phyloP scores from a whole-genome alignment of 2,113 vertebrate species.

The Melanerpes formicivorus region DNA sequence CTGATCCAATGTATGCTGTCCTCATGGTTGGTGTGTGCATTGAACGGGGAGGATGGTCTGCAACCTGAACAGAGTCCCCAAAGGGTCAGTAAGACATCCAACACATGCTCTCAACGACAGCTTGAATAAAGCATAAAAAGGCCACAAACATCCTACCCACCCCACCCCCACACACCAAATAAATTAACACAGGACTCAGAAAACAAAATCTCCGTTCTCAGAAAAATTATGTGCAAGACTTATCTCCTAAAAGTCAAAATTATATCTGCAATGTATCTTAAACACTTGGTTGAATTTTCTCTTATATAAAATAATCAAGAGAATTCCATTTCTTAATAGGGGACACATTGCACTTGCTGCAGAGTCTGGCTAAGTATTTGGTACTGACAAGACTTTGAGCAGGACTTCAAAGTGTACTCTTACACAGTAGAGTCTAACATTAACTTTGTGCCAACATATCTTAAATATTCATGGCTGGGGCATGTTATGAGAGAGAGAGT shows the following conservation, averaged over 20 bases:
- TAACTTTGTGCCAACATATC: not conserved
- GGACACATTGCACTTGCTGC: not conserved
- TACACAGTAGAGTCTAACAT: not conserved
- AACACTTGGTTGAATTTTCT: not conserved
- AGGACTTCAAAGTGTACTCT: not conserved
- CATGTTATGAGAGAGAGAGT: not conserved
- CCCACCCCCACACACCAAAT: not conserved
- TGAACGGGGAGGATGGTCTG: slow-evolving; percentile 83
- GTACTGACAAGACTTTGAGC: not conserved
- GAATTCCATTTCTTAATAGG: not conserved
- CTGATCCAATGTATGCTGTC: slow-evolving; percentile 86
- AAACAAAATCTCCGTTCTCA: not conserved
- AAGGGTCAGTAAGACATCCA: slow-evolving; percentile 34
- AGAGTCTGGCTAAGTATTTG: not conserved
- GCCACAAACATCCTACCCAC: not conserved
- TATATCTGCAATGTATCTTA: not conserved
- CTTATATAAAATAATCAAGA: not conserved
- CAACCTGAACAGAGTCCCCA: slow-evolving; percentile 76
- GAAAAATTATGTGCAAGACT: not conserved
- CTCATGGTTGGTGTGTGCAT: slow-evolving; percentile 91
- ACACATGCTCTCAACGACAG: not conserved
- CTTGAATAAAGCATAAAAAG: not conserved
- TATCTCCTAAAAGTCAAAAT: not conserved
- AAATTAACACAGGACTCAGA: not conserved
- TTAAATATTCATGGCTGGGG: not conserved